Percentiles rank a stretch among this genome's conserved stretches.
Evolutionary conservation across 2,888 invertebrate genomes (phyloP).

Genomic region (Phaedon cochleariae): DNA sequence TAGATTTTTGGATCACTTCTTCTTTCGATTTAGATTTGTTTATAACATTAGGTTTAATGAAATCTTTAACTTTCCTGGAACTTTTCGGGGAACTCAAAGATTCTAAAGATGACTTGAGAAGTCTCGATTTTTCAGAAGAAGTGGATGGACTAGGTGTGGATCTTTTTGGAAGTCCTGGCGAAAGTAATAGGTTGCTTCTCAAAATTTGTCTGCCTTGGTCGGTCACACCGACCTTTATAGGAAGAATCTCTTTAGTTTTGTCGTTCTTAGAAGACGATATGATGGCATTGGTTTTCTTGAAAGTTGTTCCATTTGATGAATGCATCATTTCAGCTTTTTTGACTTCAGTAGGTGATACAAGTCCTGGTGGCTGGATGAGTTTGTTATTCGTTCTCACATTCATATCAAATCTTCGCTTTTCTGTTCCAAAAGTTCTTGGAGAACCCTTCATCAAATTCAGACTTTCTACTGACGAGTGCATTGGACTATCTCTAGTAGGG

Average conservation of each 20-base stretch:
- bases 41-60: slow-evolving; percentile 19
- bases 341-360: slow-evolving; percentile 69
- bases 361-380: slow-evolving; percentile 64
- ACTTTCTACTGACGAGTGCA: slow-evolving; percentile 31
- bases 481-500: slow-evolving; percentile 41
- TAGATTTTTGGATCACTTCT: slow-evolving; percentile 53
- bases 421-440: slow-evolving; percentile 65
- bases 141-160: slow-evolving; percentile 47
- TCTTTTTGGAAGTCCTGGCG: slow-evolving; percentile 39
- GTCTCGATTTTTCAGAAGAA: slow-evolving; percentile 47
- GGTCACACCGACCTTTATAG: slow-evolving; percentile 61
- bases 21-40: slow-evolving; percentile 28
- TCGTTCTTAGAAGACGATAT: slow-evolving; percentile 56
- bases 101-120: slow-evolving; percentile 51
- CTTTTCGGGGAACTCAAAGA: slow-evolving; percentile 49
- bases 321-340: slow-evolving; percentile 57
- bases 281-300: slow-evolving; percentile 60
- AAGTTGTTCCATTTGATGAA: slow-evolving; percentile 53
- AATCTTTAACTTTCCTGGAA: slow-evolving; percentile 32
- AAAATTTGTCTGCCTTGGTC: slow-evolving; percentile 53
- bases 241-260: slow-evolving; percentile 52
- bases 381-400: slow-evolving; percentile 49
- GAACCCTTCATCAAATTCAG: slow-evolving; percentile 23
- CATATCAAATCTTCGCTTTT: slow-evolving; percentile 64
- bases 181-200: slow-evolving; percentile 37